Conservation (phyloP, 2,113 vertebrate species). For the Engraulis encrasicolus region DNA sequence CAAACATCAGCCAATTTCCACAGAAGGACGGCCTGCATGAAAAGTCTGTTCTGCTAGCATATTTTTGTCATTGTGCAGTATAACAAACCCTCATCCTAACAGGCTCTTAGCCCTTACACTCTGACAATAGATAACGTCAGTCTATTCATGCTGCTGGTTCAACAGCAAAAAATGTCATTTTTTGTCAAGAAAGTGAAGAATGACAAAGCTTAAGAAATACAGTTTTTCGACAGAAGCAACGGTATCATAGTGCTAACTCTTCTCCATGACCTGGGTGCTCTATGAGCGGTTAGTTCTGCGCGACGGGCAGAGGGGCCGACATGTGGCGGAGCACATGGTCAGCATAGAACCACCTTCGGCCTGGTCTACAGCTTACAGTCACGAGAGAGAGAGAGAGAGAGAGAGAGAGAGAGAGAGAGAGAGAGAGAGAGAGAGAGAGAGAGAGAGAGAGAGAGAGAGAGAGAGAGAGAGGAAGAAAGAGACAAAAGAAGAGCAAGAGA, state of each 20-base stretch:
- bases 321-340: not conserved
- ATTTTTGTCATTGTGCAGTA: not conserved
- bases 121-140: not conserved
- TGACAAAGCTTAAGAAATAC: not conserved
- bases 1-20: conserved; percentile 3
- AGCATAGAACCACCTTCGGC: not conserved
- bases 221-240: not conserved
- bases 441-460: conserved; percentile 37
- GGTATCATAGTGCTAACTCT: not conserved
- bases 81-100: not conserved
- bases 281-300: not conserved
- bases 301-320: not conserved
- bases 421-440: not conserved
- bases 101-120: not conserved
- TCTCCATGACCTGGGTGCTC: not conserved
- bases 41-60: not conserved
- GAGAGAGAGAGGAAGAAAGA: conserved; percentile 25
- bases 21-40: not conserved
- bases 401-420: not conserved
- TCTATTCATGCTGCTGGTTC: not conserved
- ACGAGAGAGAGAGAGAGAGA: not conserved
- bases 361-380: not conserved
- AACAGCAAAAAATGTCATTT: not conserved
- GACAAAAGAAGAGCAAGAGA: no score
- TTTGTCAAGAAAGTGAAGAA: not conserved